These are phyloP conservation scores for Gallinago nigripennis DNA, from an alignment of 2,797 vertebrate species.

Conservation along the genomic window DNA sequence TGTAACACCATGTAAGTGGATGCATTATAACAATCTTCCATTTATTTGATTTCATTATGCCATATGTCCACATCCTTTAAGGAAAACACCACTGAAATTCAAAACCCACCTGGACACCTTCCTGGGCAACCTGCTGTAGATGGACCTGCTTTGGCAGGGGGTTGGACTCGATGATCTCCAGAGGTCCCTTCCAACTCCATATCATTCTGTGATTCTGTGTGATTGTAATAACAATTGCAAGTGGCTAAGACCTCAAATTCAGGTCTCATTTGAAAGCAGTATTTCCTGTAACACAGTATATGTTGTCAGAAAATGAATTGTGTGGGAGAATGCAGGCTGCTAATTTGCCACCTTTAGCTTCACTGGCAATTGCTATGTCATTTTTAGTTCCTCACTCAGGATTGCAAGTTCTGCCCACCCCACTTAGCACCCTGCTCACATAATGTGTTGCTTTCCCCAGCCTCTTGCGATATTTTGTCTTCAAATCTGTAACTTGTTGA, in stretches of 20 bases:
- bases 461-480: background rate
- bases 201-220: too few species aligned
- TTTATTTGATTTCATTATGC: background rate
- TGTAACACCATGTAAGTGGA: background rate
- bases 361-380: background rate
- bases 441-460: slow-evolving; percentile 9
- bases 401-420: slow-evolving; percentile 14
- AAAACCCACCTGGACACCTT: too few species aligned
- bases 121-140: too few species aligned
- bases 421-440: background rate
- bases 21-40: background rate
- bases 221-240: background rate
- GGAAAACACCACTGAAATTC: background rate
- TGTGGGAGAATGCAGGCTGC: background rate
- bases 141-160: too few species aligned
- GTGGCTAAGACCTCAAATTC: background rate
- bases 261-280: background rate
- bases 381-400: background rate
- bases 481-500: background rate
- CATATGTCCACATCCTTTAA: background rate
- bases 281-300: background rate
- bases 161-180: too few species aligned
- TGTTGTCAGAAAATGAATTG: background rate
- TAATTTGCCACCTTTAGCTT: background rate
- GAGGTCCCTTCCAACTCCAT: too few species aligned